Evolutionary conservation across 2,113 vertebrate genomes (phyloP), one percentile per base, ranked within the genome.

Genomic region (Eptesicus fuscus): DNA sequence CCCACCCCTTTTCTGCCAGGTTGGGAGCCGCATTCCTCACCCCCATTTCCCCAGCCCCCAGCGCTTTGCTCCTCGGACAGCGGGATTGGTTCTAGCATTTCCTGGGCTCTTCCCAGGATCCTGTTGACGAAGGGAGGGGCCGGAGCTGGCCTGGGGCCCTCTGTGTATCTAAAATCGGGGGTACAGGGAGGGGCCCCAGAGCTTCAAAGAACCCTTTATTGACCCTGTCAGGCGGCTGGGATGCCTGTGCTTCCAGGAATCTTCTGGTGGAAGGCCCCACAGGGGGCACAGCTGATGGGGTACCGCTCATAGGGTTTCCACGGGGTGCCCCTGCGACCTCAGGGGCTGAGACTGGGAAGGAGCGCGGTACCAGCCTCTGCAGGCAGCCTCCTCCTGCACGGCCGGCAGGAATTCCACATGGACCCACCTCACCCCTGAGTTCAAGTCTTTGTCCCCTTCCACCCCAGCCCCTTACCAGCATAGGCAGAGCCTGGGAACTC

Each of bases 201-300:
- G 80, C 84, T 61, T 96, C 93, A 96, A 97, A 96, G 95, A 96
- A 83, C 69, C 9, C 37, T 93, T 97, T 97, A 92, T 97, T 94
- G 69, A 95, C 70, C 12, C 42, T 16, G 37, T 84, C 67, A 16
- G 47, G 35, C 69, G 61, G 44, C 56, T 40, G 28, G 42, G 69
- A 30, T 61, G 59, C 44, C 84, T 87, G 35, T 88, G 84, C 93
- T 96, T 97, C 73, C 82, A 93, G 67, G 73, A 93, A 92, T 90
- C 90, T 88, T 87, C 73, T 83, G 30, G 35, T 73, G 23, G 32
- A 86, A 47, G 25, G 53, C 37, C 53, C 14, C n/a, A 28, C 20
- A 44, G 47, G 49, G 77, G 67, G 49, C 56, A 30, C 0, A 1
- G 17, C n/a, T 61, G 59, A 11, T 30, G 16, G 22, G 44, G 74